Base-by-base conservation (phyloP, 2,113 vertebrate species). In the Glareola pratincola region DNA sequence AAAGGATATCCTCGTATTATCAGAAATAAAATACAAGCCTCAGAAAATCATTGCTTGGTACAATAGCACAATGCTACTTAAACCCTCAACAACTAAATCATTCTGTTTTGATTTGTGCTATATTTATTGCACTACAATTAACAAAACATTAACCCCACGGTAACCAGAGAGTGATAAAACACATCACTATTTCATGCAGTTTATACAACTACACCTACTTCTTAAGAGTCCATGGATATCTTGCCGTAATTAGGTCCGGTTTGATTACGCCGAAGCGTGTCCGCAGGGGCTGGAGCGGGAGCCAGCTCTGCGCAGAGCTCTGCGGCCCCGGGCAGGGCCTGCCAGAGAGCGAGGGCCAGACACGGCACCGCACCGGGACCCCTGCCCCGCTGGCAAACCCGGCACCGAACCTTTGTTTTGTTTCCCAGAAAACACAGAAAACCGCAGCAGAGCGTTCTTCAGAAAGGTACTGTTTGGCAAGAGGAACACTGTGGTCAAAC, bases 1-100 rank as follows among this genome's bases (percentile, higher is more conserved):
- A 94, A 67, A 93, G 90, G 78, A 97, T 80, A 92, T 81, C 85
- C 90, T 83, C 78, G 76, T 3, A 54, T 94, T 96, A 85, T 95
- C 81, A 96, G 71, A 57, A 84, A 77, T 34, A 62, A 90, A 95
- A 88, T 64, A 74, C 36, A 64, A 72, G 45, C 47, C 86, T 74
- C 84, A 81, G 62, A 92, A 91, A 94, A 64, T 30, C 87, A 66
- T 78, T n/a, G 39, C 45, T 69, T 53, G 20, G n/a, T 62, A 90
- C 81, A 96, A 80, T 30, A 90, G 63, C 67, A 90, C 81, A 94
- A 66, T 62, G 27, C 10, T 43, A 21, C 64, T 71, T 26, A 60
- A 95, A 34, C 32, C 34, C 54, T 43, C 72, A 57, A 71, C 53
- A 57, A 11, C 50, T 54, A 71, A 83, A 81, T 19, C 26, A 36